Base-by-base conservation (phyloP, 1,140 invertebrate species). In the Phocides pigmalion region DNA sequence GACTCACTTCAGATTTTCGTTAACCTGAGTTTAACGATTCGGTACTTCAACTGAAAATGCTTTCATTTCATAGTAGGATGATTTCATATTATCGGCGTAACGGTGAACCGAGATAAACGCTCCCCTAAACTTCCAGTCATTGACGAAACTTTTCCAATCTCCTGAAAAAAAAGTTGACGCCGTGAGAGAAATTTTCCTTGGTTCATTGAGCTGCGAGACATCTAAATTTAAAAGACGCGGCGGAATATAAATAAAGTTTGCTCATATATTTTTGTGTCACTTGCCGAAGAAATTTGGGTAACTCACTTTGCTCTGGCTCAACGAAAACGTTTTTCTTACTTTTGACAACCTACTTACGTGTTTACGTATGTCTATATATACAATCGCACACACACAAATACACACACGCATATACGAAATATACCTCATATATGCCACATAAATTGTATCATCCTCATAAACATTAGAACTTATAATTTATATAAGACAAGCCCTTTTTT, bases 91-190 rank as follows among this genome's bases (percentile, higher is more conserved):
- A 73, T 73, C 51, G 53, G 22, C 46, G 15, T 51, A 53, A 49
- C 58, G 58, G 42, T 39, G 53, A 49, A 65, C 58, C 66, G 58
- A 49, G 68, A 68, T 70, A 62, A 64, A 41, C 58, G 56, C 44
- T 64, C 41, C 58, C 66, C 32, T 59, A 47, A 61, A 64, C 53
- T 64, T 54, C 47, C 37, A 58, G 35, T 67, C 56, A 62, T 64
- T 71, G 68, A 66, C 63, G 68, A 74, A 71, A 74, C 65, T 71
- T 74, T 74, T 74, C 72, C 72, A 74, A 74, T 74, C 68, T 74
- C 49, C 62, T 50, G 47, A 68, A 74, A 74, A 74, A 47, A 32
- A 59, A 61, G 19, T 61, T 61, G 58, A 61, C 58, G 44, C 15
- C 44, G 58, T 49, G 17, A 61, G 32, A 39, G 44, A 61, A 49